Base-by-base conservation (phyloP, 2,797 vertebrate genomes). In the Staurois parvus region DNA sequence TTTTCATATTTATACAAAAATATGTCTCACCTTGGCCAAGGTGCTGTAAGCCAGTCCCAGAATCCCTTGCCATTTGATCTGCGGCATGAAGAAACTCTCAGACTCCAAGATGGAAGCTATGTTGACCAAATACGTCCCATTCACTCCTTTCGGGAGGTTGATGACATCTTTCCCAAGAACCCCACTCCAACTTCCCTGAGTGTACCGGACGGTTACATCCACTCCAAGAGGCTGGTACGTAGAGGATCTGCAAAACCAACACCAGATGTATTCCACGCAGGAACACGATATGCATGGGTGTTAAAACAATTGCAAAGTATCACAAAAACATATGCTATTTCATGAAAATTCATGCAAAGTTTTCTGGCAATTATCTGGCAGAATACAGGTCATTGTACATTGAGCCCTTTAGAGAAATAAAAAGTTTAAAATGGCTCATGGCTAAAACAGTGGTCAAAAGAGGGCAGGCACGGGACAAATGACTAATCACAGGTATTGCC, bases 101-200 rank as follows among this genome's bases (percentile, higher is more conserved):
- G 98, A 99, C 30, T 95, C 91, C 32, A 96, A 90, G 91, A 99
- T 99, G 24, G 95, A 94, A 37, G 97, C 97, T 12, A 99, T 93
- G 91, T 98, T 99, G 88, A 97, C 90, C 2, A 80, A 88, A 83
- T 96, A 91, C 75, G 94, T 95, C 56, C 92, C 93, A 21, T 95
- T 95, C 80, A 96, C 94, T 76, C 96, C 98, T 40, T 95, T 95
- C 0, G 97, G 95, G 78, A 99, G 94, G 75, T 93, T 91, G 87
- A 98, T 90, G 0, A 87, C 3, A 89, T 99, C 98, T 1, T 93
- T 92, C 62, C 97, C 97, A 45, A 99, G 95, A 15, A 95, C 89
- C n/a, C 98, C 98, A 0, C 94, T 95, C 98, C 98, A 99, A 92
- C 96, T 97, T 24, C 98, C 98, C 87, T 99, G 97, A 0, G 97